Base-by-base conservation (phyloP, 2,113 vertebrate genomes). In the Vulpes ferrilata region DNA sequence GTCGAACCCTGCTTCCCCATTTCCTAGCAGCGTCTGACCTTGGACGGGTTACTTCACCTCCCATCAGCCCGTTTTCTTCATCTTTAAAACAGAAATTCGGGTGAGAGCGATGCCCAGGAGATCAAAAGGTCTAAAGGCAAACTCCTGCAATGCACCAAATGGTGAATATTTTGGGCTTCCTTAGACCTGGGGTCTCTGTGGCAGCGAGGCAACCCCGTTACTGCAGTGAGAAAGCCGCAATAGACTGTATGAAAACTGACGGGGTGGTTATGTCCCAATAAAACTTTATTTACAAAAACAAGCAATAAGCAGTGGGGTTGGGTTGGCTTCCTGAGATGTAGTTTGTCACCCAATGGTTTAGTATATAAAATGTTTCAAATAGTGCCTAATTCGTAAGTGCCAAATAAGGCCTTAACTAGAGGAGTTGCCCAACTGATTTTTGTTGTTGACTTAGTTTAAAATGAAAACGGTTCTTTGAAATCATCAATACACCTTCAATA, bases 401-500 rank as follows among this genome's bases (percentile, higher is more conserved):
- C 55, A 69, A 79, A 32, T 55, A 22, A 62, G 0, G 0, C 76
- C 10, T n/a, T 90, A 84, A 87, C 13, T 84, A 19, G 32, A 43
- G 4, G 6, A 11, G 2, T 51, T 73, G 43, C 5, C 57, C 20
- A 83, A 17, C 67, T 6, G 32, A 20, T 78, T 94, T 59, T 91
- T 92, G 32, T 59, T 51, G 5, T 38, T 62, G 27, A 59, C 55
- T 82, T n/a, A 64, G n/a, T 76, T 98, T 94, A 62, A 97, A 91
- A 89, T 79, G 2, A 85, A 62, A 9, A 76, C 5, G 86, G 1
- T 22, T 65, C 3, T 69, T 89, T 86, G 19, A 13, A 83, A 5
- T 93, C 62, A 88, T 80, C 22, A 82, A 17, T n/a, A 62, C 32
- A 62, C 62, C 35, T 19, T 95, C 35, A 88, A 48, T 74, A 62